phyloP scores from a whole-genome alignment of 2,797 vertebrate genomes.

The Hyperoplus lanceolatus region DNA sequence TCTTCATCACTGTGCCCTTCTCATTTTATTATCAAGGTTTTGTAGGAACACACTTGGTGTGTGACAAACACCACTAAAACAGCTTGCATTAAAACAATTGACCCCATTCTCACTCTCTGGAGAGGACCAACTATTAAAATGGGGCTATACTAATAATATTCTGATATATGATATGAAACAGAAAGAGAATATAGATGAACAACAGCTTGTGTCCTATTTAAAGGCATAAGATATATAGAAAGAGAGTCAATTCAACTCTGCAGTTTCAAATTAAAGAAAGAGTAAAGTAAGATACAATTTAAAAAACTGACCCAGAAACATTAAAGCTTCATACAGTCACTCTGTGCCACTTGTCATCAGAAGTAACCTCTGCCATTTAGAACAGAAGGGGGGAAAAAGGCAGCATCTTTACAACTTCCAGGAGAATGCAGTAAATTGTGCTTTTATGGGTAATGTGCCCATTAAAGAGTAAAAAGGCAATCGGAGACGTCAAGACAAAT shows the following conservation, averaged over 20 bases:
- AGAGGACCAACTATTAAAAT: slow-evolving; percentile 63
- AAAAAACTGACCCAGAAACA: slow-evolving; percentile 27
- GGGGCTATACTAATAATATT: slow-evolving; percentile 78
- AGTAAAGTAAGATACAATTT: slow-evolving; percentile 40
- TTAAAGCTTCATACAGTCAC: slow-evolving; percentile 31
- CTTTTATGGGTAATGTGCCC: slow-evolving; percentile 85
- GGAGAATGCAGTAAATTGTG: slow-evolving; percentile 79
- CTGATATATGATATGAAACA: slow-evolving; percentile 63
- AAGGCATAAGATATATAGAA: slow-evolving; percentile 51
- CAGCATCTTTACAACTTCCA: slow-evolving; percentile 81
- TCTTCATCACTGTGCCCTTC: slow-evolving; percentile 34
- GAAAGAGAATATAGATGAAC: slow-evolving; percentile 47
- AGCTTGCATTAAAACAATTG: slow-evolving; percentile 72
- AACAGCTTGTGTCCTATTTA: slow-evolving; percentile 70
- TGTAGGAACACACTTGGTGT: slow-evolving; percentile 58
- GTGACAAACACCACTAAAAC: slow-evolving; percentile 69
- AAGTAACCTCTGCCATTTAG: slow-evolving; percentile 72
- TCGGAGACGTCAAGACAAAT: slow-evolving; percentile 86
- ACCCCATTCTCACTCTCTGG: slow-evolving; percentile 77
- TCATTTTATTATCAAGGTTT: slow-evolving; percentile 38
- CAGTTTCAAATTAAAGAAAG: slow-evolving; percentile 44
- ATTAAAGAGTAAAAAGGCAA: slow-evolving; percentile 86
- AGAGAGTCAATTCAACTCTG: slow-evolving; percentile 59
- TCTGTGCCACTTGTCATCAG: slow-evolving; percentile 56
- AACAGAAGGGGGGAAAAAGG: slow-evolving; percentile 34